Conservation (phyloP, 2,888 invertebrate genomes). For the Operophtera brumata region DNA sequence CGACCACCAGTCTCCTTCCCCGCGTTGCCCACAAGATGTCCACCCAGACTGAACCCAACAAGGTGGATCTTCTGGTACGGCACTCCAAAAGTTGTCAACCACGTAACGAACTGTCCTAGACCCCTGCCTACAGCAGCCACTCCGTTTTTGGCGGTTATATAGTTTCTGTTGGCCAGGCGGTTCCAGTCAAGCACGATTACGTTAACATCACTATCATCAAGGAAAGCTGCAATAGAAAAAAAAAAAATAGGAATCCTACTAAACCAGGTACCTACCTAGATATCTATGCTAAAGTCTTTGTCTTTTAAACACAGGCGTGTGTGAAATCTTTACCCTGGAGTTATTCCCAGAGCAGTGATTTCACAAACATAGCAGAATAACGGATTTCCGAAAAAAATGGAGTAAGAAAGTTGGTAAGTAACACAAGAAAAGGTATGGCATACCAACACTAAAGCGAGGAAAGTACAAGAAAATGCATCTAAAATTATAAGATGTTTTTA, state of each 20-base stretch:
- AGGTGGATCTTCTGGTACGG: conserved; percentile 56
- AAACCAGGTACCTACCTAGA: too few relatives aligned
- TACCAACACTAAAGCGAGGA: not conserved
- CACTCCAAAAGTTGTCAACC: conserved; percentile 46
- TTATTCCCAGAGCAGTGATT: too few relatives aligned
- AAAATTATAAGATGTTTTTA: too few relatives aligned
- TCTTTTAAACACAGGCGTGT: too few relatives aligned
- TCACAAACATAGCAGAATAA: too few relatives aligned
- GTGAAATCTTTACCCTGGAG: too few relatives aligned
- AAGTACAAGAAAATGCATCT: too few relatives aligned
- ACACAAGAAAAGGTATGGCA: not conserved
- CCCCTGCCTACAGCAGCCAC: conserved; percentile 47
- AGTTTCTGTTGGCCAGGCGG: conserved; percentile 53
- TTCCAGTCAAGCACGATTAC: conserved; percentile 71
- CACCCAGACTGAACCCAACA: conserved; percentile 72
- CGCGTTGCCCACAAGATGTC: conserved; percentile 64
- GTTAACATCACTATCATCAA: conserved; percentile 55
- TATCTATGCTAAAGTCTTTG: too few relatives aligned
- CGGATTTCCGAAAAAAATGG: too few relatives aligned
- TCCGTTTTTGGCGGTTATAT: conserved; percentile 54
- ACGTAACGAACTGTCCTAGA: conserved; percentile 52
- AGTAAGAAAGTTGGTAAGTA: too few relatives aligned
- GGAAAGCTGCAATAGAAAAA: conserved; percentile 47
- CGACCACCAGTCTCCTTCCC: conserved; percentile 50
- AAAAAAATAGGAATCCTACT: too few relatives aligned